A percentile compares a stretch with the other conserved stretches of the same genome.
Conservation (phyloP, 2,797 vertebrate species). For the Thripadectes ignobilis region DNA sequence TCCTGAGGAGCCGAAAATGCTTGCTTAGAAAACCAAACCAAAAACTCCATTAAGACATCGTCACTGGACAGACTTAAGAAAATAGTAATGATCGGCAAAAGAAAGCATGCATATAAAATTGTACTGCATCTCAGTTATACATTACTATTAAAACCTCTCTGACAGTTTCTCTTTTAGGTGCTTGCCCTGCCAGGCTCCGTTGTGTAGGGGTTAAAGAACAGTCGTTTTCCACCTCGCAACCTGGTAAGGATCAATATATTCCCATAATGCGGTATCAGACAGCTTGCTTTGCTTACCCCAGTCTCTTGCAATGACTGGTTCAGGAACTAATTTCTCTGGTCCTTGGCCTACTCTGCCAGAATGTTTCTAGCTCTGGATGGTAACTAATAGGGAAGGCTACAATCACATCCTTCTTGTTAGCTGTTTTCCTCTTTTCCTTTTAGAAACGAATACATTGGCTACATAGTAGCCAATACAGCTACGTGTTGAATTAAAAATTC, state of each 20-base stretch:
- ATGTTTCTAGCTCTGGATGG: not conserved
- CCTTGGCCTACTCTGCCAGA: constrained; percentile 28
- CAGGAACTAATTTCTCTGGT: constrained; percentile 19
- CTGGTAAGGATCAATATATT: constrained; percentile 97
- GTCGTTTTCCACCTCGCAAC: constrained; percentile 91
- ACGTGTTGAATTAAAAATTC: not conserved
- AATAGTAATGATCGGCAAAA: constrained; percentile 75
- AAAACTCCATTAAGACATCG: constrained; percentile 73
- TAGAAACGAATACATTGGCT: not conserved
- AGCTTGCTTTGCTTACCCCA: constrained; percentile 76
- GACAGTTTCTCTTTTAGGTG: constrained; percentile 99
- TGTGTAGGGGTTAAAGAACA: constrained; percentile 92
- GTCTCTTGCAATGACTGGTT: constrained; percentile 42
- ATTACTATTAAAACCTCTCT: constrained; percentile 99
- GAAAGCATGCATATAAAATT: constrained; percentile 82
- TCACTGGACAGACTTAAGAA: constrained; percentile 79
- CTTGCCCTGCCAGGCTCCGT: constrained; percentile 93
- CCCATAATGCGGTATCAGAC: constrained; percentile 76
- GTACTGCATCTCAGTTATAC: constrained; percentile 82
- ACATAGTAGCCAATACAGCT: not conserved
- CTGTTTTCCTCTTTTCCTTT: not conserved
- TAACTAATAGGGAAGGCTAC: not conserved
- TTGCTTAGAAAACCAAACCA: constrained; percentile 62
- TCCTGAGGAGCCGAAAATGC: constrained; percentile 59
- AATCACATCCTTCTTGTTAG: not conserved